Conservation (phyloP, 2,888 invertebrate genomes). For the Cheilosia impressa region DNA sequence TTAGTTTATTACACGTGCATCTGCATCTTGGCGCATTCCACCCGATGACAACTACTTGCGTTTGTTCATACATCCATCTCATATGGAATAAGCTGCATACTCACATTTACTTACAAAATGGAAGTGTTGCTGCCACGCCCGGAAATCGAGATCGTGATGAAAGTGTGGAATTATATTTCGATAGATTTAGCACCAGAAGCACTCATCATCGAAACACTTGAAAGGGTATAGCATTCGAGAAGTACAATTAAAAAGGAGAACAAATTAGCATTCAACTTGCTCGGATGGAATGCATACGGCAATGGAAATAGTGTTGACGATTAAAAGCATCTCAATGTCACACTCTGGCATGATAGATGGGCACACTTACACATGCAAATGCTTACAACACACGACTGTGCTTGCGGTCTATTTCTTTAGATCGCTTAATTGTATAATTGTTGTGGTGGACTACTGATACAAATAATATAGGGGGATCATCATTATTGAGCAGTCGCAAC, state of each 20-base stretch:
- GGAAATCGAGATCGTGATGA: constrained; percentile 71
- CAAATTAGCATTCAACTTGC: constrained; percentile 66
- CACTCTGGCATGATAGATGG: constrained; percentile 42
- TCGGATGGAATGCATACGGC: constrained; percentile 55
- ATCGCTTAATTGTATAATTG: constrained; percentile 71
- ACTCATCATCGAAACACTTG: constrained; percentile 55
- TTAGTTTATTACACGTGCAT: constrained; percentile 70
- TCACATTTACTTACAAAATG: constrained; percentile 23
- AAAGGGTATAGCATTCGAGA: constrained; percentile 37
- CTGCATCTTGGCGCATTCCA: constrained; percentile 66
- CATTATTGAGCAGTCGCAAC: constrained; percentile 6
- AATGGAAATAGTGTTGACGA: constrained; percentile 31
- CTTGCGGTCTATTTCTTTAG: constrained; percentile 72
- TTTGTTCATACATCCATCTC: neutral
- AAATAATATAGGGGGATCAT: neutral
- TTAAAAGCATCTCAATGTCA: constrained; percentile 68
- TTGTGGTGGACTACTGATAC: constrained; percentile 14
- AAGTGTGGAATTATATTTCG: constrained; percentile 65
- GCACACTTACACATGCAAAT: constrained; percentile 14
- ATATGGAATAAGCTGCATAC: constrained; percentile 33
- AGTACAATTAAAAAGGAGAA: constrained; percentile 47
- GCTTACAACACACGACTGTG: constrained; percentile 54
- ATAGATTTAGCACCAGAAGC: constrained; percentile 35
- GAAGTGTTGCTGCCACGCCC: constrained; percentile 64
- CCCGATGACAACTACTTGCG: neutral